These are phyloP conservation scores for Diarsia mendica DNA, from an alignment of 2,888 invertebrate species.

Conservation along the genomic window DNA sequence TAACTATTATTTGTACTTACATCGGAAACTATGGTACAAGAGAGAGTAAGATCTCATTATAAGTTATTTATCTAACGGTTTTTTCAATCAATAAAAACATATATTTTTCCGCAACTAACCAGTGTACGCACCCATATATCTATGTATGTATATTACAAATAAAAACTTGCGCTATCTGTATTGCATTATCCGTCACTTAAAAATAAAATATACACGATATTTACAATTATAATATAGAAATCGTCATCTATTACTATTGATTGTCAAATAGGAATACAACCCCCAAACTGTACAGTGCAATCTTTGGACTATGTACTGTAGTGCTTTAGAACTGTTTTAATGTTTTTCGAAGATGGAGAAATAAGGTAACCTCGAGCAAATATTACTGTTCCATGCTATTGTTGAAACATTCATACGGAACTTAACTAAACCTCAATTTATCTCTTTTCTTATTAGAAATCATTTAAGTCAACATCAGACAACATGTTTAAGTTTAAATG, in stretches of 20 bases:
- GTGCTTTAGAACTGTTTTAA: conserved; percentile 6
- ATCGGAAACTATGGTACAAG: conserved; percentile 32
- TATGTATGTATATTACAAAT: conserved; percentile 45
- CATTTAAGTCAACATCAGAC: no score
- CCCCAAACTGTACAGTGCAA: conserved; percentile 54
- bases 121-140: conserved; percentile 22
- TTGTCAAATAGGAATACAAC: conserved; percentile 68
- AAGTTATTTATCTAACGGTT: background rate
- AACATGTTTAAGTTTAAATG: background rate
- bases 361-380: background rate
- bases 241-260: conserved; percentile 65
- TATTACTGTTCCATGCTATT: background rate
- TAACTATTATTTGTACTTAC: conserved; percentile 43
- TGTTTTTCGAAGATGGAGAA: background rate
- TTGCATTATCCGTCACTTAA: conserved; percentile 69
- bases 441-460: no score
- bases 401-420: background rate
- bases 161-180: conserved; percentile 57
- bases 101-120: background rate
- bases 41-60: background rate
- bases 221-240: conserved; percentile 72
- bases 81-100: background rate
- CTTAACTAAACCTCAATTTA: background rate
- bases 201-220: conserved; percentile 75
- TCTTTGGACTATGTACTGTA: conserved; percentile 19